Evolutionary conservation across 1,140 invertebrate species (phyloP), one percentile per base, ranked within the genome.

Genomic region (Episyrphus balteatus): DNA sequence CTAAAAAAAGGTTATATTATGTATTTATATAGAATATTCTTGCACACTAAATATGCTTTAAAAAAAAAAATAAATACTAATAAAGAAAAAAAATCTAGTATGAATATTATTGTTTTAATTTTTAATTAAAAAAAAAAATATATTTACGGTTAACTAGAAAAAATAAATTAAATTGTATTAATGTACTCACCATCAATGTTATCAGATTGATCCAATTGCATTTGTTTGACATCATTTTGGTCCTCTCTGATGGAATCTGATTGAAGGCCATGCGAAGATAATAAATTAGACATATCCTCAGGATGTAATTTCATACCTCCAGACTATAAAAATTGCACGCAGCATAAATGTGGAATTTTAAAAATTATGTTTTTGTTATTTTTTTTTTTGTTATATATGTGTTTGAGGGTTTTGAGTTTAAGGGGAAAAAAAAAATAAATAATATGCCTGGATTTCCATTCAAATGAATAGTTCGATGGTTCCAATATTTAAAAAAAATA

Each of bases 111-210:
- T 26, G 21, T 26, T 26, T 26, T 26, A 26, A 26, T 26, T 26
- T 26, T 26, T 26, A 26, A 8, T 26, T 26, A 26, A 5, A 26
- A 26, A 26, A 26, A 8, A 26, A 26, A 26, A 26, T 26, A 26
- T 26, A 26, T 26, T 3, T 26, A 26, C n/a, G n/a, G n/a, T n/a
- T n/a, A n/a, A n/a, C n/a, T 26, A 26, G 21, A 31, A 31, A 44
- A 30, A 31, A 33, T 40, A 40, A 30, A 39, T 38, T 41, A 31
- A 47, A 34, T 36, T 46, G 36, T 12, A 12, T 19, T 5, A 5
- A 36, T 33, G 40, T 48, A 68, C 66, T 68, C 51, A 68, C 66
- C 66, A 57, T 68, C 66, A 53, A 68, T 68, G 50, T 68, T 68
- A 51, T 67, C 66, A 38, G 66, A 62, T 43, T 61, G 65, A 46